These are phyloP conservation scores for Brachionus angularis DNA, from an alignment of 1,140 invertebrate genomes.

Conservation along the genomic window DNA sequence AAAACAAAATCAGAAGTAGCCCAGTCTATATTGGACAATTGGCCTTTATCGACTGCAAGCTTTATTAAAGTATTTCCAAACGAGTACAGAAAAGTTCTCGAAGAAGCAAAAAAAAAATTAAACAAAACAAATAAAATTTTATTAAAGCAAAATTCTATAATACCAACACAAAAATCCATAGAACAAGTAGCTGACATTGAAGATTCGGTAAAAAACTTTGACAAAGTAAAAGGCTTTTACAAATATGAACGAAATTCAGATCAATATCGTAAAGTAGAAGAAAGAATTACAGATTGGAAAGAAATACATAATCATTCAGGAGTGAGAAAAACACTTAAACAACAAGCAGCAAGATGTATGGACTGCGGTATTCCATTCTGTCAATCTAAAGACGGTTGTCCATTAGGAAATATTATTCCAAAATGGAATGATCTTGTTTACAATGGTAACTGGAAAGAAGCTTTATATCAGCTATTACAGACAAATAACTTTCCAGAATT, in stretches of 20 bases:
- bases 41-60: constrained; percentile 71
- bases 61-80: constrained; percentile 74
- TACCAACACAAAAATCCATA: constrained; percentile 32
- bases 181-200: constrained; percentile 14
- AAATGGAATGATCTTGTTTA: constrained; percentile 98
- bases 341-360: constrained; percentile 93
- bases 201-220: constrained; percentile 10
- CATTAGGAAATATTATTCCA: constrained; percentile 95
- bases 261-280: constrained; percentile 75
- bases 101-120: constrained; percentile 19
- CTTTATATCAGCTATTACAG: constrained; percentile 86
- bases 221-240: constrained; percentile 73
- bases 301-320: constrained; percentile 86
- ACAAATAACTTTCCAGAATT: constrained; percentile 99
- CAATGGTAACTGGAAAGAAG: constrained; percentile 90
- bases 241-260: constrained; percentile 84
- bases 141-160: constrained; percentile 24
- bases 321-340: constrained; percentile 77
- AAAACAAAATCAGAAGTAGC: constrained; percentile 86
- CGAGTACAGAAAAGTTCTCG: constrained; percentile 35
- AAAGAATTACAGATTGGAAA: constrained; percentile 86
- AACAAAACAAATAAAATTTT: not conserved
- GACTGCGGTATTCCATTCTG: constrained; percentile 99
- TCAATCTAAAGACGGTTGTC: constrained; percentile 91
- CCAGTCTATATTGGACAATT: constrained; percentile 71